A percentile compares a stretch with the other conserved stretches of the same genome.
Conservation (phyloP, 2,113 vertebrate species). For the Nicator chloris region DNA sequence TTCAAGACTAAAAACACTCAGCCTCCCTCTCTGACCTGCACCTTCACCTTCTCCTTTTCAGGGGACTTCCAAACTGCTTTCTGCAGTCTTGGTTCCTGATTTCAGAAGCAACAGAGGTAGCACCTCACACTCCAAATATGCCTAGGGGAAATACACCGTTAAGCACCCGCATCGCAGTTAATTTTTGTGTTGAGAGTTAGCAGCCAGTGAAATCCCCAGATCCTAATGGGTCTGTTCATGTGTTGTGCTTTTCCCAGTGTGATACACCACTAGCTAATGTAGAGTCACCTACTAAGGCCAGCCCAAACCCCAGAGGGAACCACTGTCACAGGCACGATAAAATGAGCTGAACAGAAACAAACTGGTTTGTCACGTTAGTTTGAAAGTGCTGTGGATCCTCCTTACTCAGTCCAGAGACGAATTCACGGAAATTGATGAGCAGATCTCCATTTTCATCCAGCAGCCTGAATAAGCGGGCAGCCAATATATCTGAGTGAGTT, state of each 20-base stretch:
- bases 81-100: background rate
- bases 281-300: background rate
- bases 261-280: background rate
- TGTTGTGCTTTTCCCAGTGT: background rate
- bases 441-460: constrained; percentile 90
- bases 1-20: background rate
- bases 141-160: background rate
- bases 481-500: constrained; percentile 83
- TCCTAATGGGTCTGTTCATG: accelerated
- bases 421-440: constrained; percentile 96
- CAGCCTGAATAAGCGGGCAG: constrained; percentile 86
- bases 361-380: background rate
- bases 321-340: background rate
- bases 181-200: background rate
- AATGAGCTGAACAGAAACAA: background rate
- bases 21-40: background rate
- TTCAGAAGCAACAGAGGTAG: background rate
- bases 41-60: background rate
- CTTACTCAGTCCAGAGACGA: constrained; percentile 90
- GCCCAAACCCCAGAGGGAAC: background rate
- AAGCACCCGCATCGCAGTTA: background rate
- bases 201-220: background rate
- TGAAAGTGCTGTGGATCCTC: background rate
- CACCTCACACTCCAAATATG: background rate
- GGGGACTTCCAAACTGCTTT: background rate